These are phyloP conservation scores for Nycteola revayana DNA, from an alignment of 2,888 invertebrate species.

Conservation along the genomic window DNA sequence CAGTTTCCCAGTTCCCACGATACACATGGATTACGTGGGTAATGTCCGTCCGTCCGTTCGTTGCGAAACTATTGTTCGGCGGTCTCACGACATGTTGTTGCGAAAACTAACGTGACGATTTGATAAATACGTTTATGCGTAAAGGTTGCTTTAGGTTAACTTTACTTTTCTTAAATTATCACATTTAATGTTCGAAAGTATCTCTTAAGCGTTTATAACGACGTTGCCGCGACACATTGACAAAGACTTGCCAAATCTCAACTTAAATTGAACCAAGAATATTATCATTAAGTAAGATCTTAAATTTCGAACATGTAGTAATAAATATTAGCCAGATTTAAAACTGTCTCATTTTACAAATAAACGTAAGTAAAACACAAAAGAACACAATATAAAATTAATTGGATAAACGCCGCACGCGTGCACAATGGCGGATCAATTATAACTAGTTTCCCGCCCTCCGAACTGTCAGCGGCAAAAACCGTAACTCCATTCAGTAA, in stretches of 20 bases:
- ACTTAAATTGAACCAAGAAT: too few species aligned
- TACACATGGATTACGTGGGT: conserved; percentile 47
- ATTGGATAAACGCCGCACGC: conserved; percentile 27
- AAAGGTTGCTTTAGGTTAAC: too few species aligned
- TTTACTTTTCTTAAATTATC: too few species aligned
- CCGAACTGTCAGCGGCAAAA: conserved; percentile 9
- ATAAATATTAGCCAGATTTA: too few species aligned
- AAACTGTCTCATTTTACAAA: too few species aligned
- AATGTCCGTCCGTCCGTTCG: conserved; percentile 42
- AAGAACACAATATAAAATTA: conserved; percentile 26
- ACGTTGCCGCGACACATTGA: too few species aligned
- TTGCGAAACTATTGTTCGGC: conserved; percentile 47
- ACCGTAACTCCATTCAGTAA: conserved; percentile 14
- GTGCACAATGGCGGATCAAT: conserved; percentile 27
- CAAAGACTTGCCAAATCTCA: too few species aligned
- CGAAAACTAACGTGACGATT: conserved; percentile 8
- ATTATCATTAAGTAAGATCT: too few species aligned
- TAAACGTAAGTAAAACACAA: conserved; percentile 1
- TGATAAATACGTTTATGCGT: background rate
- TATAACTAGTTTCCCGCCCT: conserved; percentile 26
- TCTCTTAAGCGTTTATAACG: too few species aligned
- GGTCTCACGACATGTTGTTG: conserved; percentile 42
- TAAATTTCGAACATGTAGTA: too few species aligned
- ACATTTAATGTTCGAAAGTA: too few species aligned
- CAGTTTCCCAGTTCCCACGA: conserved; percentile 54